A percentile compares a stretch with the other conserved stretches of the same genome.
Evolutionary conservation across 37 sponge, comb jelly and placozoan genomes (phyloP).

Genomic region (Diacarnus erythraeanus): DNA sequence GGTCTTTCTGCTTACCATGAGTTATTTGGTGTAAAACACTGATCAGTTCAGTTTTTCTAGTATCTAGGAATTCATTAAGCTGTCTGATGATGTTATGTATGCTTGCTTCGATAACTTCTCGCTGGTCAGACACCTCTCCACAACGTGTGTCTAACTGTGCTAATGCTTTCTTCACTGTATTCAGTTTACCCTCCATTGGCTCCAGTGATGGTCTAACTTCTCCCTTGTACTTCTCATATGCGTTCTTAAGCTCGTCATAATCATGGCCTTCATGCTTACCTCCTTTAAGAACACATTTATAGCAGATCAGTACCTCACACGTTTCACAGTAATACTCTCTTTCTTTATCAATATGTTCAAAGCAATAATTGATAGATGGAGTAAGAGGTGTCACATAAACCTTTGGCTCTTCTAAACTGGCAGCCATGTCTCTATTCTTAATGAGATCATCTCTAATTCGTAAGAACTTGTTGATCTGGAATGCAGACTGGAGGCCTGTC

Average conservation of each 20-base stretch:
- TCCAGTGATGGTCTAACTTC: slow-evolving; percentile 9
- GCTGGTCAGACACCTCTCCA: slow-evolving; percentile 24
- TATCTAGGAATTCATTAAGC: slow-evolving; percentile 18
- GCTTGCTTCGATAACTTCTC: slow-evolving; percentile 2
- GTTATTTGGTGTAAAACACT: not conserved
- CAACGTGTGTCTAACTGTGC: not conserved
- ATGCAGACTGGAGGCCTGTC: slow-evolving; percentile 55
- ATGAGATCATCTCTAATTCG: slow-evolving; percentile 39
- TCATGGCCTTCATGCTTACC: slow-evolving; percentile 1
- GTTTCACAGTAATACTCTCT: slow-evolving; percentile 8
- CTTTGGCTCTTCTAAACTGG: not conserved
- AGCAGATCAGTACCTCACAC: not conserved
- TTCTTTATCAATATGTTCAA: slow-evolving; percentile 9
- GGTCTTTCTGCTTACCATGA: slow-evolving; percentile 6
- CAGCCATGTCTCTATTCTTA: not conserved
- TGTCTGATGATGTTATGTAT: slow-evolving; percentile 6
- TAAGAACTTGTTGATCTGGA: slow-evolving; percentile 58
- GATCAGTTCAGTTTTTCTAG: not conserved
- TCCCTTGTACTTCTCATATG: slow-evolving; percentile 21
- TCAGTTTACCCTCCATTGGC: slow-evolving; percentile 27
- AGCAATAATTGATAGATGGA: not conserved
- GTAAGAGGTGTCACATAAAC: not conserved
- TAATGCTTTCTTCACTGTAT: slow-evolving; percentile 12
- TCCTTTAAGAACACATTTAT: not conserved
- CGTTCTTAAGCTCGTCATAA: slow-evolving; percentile 9